Evolutionary conservation across 2,888 invertebrate species (phyloP).

Genomic region (Plagiodera versicolora): DNA sequence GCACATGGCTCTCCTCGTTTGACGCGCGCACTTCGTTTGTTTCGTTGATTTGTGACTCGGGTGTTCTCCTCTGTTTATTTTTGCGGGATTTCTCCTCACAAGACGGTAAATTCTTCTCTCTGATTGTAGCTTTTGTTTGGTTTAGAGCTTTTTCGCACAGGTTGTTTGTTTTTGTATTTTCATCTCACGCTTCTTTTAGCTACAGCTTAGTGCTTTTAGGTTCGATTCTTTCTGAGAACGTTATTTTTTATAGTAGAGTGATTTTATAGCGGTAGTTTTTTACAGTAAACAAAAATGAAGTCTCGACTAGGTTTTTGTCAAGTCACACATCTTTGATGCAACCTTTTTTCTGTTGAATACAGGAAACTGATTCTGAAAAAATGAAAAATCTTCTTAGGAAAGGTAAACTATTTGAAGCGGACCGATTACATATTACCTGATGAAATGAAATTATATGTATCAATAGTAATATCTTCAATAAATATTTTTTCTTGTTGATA

Average conservation of each 20-base stretch:
- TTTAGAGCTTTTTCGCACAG: slow-evolving; percentile 2
- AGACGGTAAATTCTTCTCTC: neutral
- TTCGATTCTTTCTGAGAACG: slow-evolving; percentile 3
- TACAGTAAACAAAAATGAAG: too few species aligned
- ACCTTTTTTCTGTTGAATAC: too few species aligned
- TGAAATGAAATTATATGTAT: too few species aligned
- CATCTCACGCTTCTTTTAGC: neutral
- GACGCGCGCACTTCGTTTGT: slow-evolving; percentile 10
- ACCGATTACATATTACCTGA: too few species aligned
- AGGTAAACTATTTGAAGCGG: too few species aligned
- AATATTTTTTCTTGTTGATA: too few species aligned
- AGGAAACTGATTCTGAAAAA: too few species aligned
- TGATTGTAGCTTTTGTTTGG: neutral
- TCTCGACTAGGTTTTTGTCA: too few species aligned
- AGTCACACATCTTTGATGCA: too few species aligned
- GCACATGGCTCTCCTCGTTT: slow-evolving; percentile 8
- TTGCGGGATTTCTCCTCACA: slow-evolving; percentile 1
- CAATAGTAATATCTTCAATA: too few species aligned
- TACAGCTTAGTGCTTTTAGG: neutral
- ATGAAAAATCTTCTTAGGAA: too few species aligned
- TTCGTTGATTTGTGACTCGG: slow-evolving; percentile 9
- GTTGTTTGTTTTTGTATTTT: neutral
- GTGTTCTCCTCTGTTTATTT: slow-evolving; percentile 9
- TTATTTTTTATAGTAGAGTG: neutral
- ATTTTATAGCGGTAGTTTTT: too few species aligned